phyloP scores from a whole-genome alignment of 2,113 vertebrate species.

The Peromyscus leucopus region DNA sequence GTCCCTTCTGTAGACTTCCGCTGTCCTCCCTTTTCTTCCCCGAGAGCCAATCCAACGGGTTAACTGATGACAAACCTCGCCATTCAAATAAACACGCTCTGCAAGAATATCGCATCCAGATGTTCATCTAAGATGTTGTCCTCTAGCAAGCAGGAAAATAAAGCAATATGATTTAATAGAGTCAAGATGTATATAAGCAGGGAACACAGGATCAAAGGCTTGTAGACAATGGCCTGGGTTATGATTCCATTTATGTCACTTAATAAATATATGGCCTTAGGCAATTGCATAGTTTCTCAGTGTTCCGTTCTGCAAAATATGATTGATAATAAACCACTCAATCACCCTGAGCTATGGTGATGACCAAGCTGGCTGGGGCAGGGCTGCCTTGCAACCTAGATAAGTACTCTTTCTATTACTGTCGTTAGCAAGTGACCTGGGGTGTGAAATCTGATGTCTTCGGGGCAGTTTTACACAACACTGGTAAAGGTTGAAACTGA shows the following conservation, averaged over 20 bases:
- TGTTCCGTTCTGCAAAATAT: not conserved
- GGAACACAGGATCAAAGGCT: constrained; percentile 50
- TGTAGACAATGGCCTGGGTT: constrained; percentile 46
- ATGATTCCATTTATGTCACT: constrained; percentile 14
- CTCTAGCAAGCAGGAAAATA: constrained; percentile 71
- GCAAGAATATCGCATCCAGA: constrained; percentile 73
- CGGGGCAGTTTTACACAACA: constrained; percentile 1
- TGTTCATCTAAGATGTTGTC: constrained; percentile 63
- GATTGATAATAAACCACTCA: constrained; percentile 22
- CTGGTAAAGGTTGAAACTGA: constrained; percentile 25
- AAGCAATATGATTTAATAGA: constrained; percentile 67
- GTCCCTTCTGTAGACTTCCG: not conserved
- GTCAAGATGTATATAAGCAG: constrained; percentile 63
- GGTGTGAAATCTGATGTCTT: constrained; percentile 50
- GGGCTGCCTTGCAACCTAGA: not conserved
- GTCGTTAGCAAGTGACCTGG: not conserved
- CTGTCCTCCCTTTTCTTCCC: not conserved
- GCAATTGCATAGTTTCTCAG: constrained; percentile 34
- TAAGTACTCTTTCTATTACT: not conserved
- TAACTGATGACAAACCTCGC: constrained; percentile 22
- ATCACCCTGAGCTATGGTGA: not conserved
- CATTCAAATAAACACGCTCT: constrained; percentile 7
- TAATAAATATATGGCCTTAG: constrained; percentile 29
- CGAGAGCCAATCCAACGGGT: constrained; percentile 3
- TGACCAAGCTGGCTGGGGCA: not conserved